Evolutionary conservation across 2,888 invertebrate species (phyloP).

Genomic region (Machimus atricapillus): DNA sequence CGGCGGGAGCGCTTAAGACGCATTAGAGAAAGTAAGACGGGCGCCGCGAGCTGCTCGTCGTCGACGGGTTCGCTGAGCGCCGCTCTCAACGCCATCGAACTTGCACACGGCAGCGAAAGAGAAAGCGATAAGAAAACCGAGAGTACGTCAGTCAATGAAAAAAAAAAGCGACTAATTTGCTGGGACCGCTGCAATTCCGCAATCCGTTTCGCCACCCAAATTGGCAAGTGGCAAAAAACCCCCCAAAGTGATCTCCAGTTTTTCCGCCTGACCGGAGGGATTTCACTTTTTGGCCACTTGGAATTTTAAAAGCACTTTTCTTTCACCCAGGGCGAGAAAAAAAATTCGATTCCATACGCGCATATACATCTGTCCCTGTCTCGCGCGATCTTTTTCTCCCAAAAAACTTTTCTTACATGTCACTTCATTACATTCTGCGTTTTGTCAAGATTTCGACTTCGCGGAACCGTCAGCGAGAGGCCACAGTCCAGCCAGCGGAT

Average conservation of each 20-base stretch:
- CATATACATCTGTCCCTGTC: not conserved
- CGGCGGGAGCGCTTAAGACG: not conserved
- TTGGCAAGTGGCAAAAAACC: not conserved
- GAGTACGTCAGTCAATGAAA: slow-evolving; percentile 1
- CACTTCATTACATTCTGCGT: slow-evolving; percentile 37
- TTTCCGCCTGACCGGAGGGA: not conserved
- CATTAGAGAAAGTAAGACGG: slow-evolving; percentile 33
- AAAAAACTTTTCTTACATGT: slow-evolving; percentile 36
- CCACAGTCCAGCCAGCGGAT: not conserved
- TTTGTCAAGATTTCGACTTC: not conserved
- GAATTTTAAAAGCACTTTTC: not conserved
- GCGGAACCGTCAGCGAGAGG: not conserved
- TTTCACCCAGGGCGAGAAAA: not conserved
- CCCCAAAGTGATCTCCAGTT: not conserved
- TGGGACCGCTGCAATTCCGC: not conserved
- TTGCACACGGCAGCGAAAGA: not conserved
- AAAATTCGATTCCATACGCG: not conserved
- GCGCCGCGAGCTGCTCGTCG: not conserved
- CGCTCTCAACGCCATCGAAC: not conserved
- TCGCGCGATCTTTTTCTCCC: not conserved
- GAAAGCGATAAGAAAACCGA: slow-evolving; percentile 4
- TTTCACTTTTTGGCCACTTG: not conserved
- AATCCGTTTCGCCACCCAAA: not conserved
- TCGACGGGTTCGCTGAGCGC: not conserved
- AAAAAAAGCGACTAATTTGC: not conserved